Conservation (phyloP, 2,797 vertebrate species). For the Orientallactaga sibirica region DNA sequence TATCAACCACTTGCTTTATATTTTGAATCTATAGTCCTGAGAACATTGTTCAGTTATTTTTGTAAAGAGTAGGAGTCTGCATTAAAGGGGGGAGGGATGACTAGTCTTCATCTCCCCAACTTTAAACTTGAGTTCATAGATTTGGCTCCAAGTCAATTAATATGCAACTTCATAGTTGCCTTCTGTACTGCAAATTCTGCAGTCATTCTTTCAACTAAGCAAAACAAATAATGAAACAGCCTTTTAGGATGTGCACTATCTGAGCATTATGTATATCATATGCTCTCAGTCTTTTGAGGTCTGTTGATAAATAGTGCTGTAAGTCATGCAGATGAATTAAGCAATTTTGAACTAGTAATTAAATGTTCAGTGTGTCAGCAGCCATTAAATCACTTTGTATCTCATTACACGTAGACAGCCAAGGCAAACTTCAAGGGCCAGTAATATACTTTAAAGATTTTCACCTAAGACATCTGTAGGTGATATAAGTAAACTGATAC, state of each 20-base stretch:
- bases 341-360: not conserved
- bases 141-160: not conserved
- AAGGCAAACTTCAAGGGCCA: not conserved
- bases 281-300: not conserved
- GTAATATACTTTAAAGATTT: conserved; percentile 26
- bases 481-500: not conserved
- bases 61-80: too few species aligned
- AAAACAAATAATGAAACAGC: not conserved
- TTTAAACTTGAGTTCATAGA: too few species aligned
- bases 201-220: not conserved
- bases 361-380: not conserved
- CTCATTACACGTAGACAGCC: not conserved
- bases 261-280: not conserved
- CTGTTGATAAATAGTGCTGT: not conserved
- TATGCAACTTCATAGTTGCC: not conserved
- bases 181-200: not conserved
- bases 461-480: not conserved
- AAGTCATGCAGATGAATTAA: conserved; percentile 20
- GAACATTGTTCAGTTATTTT: not conserved
- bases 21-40: not conserved
- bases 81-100: not conserved
- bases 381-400: not conserved
- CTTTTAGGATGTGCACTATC: not conserved
- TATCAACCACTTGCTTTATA: not conserved
- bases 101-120: not conserved